Base-by-base conservation (phyloP, 2,888 invertebrate genomes). In the Dromius quadrimaculatus region DNA sequence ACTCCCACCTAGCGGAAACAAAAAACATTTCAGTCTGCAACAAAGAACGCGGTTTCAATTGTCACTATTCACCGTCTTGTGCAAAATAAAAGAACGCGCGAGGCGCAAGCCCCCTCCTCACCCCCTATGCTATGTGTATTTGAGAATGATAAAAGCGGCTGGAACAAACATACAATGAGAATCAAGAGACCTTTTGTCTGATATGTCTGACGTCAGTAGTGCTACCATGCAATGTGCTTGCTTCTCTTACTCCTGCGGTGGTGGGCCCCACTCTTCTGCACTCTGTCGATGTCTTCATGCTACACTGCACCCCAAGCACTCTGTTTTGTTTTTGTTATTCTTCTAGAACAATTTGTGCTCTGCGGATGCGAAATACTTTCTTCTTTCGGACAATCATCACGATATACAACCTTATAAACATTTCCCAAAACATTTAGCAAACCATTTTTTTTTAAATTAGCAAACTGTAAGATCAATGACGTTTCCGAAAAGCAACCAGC, bases 21-120 rank as follows among this genome's bases (percentile, higher is more conserved):
- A 80, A 80, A 80, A 79, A 80, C 78, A 77, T 77, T 76, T 70
- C 70, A 70, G 70, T 62, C 70, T 38, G 62, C 75, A 78, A 79
- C 79, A 80, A 80, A 79, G 79, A 77, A 75, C 77, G 78, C 78
- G 79, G 78, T 80, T 80, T 80, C 79, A 80, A 80, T 80, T 80
- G 80, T 80, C 80, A 79, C 79, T 79, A 80, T 80, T 80, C 80
- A 80, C 74, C 77, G 77, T 72, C 73, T 74, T 75, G 65, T 78
- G 77, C 79, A 76, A 62, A 62, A 62, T 62, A 62, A 62, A 62
- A 62, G 62, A 62, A 22, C 23, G 23, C 23, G 62, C n/a, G 13
- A 45, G 8, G 45, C 2, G 45, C 4, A 17, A 20, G 13, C 23
- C 23, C 22, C 59, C 13, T n/a, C 50, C 50, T 13, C 50, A 6